phyloP scores from a whole-genome alignment of 2,797 vertebrate genomes.

The Melanotaenia pygmaea region DNA sequence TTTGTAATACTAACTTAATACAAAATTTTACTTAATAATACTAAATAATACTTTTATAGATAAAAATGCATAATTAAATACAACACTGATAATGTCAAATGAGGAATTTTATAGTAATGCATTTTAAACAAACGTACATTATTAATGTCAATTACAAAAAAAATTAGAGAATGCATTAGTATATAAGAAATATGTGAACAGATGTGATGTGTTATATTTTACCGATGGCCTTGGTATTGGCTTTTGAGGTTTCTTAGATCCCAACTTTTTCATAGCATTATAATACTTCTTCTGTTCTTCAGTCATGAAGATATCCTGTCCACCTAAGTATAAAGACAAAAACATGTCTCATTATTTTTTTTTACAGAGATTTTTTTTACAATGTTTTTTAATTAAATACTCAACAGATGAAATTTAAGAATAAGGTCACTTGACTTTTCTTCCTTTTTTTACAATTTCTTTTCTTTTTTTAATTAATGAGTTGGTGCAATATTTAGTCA shows the following conservation, averaged over 20 bases:
- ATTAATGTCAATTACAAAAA: neutral
- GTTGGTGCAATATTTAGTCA: too few relatives aligned
- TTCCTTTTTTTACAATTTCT: neutral
- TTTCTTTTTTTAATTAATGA: too few relatives aligned
- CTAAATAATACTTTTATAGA: too few relatives aligned
- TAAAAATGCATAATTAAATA: neutral
- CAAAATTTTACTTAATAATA: too few relatives aligned
- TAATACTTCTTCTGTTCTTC: slow-evolving; percentile 99
- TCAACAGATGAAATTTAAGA: neutral
- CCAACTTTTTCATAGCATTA: slow-evolving; percentile 98
- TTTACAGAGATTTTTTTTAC: neutral
- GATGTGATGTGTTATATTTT: slow-evolving; percentile 25
- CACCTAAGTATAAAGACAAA: slow-evolving; percentile 88
- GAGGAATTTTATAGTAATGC: too few relatives aligned
- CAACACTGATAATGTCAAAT: neutral
- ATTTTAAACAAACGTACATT: neutral
- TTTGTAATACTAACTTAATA: too few relatives aligned
- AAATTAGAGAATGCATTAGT: neutral
- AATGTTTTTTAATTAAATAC: neutral
- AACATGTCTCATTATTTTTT: slow-evolving; percentile 70
- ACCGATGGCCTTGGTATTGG: slow-evolving; percentile 97
- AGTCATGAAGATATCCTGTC: slow-evolving; percentile 99
- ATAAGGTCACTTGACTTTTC: neutral
- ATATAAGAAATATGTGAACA: neutral
- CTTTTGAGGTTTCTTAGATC: slow-evolving; percentile 97